Percentiles rank a stretch among this genome's conserved stretches.
These are phyloP conservation scores for Dermolepida albohirtum DNA, from an alignment of 2,888 invertebrate genomes.

Conservation along the genomic window DNA sequence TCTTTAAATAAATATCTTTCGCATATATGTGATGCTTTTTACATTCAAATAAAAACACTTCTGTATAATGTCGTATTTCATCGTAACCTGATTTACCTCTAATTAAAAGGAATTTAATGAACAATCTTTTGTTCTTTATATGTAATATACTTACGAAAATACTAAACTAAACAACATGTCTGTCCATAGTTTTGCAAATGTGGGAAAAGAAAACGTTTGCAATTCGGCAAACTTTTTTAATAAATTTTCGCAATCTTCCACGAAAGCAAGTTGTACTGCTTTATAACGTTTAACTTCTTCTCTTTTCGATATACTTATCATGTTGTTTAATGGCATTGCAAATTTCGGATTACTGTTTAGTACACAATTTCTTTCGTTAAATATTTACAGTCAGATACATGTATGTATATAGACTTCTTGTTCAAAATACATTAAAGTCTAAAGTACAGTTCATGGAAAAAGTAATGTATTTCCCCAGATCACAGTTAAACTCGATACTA, in stretches of 20 bases:
- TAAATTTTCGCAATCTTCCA: slow-evolving; percentile 31
- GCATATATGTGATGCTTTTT: slow-evolving; percentile 25
- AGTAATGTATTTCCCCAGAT: too few species aligned
- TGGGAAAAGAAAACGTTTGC: slow-evolving; percentile 1
- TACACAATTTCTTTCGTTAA: too few species aligned
- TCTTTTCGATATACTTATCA: background rate
- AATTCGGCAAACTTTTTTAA: slow-evolving; percentile 12
- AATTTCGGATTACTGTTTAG: too few species aligned
- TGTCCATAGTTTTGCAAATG: slow-evolving; percentile 28
- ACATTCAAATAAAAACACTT: slow-evolving; percentile 33
- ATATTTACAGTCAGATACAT: too few species aligned
- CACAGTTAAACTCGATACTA: too few species aligned
- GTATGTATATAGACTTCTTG: too few species aligned
- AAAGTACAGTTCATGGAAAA: too few species aligned
- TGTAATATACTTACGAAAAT: slow-evolving; percentile 20
- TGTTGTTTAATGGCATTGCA: too few species aligned
- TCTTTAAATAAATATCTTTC: slow-evolving; percentile 49
- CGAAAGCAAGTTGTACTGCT: slow-evolving; percentile 24
- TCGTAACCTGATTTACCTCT: slow-evolving; percentile 18
- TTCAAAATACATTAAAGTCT: too few species aligned
- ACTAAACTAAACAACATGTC: slow-evolving; percentile 31
- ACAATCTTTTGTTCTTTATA: background rate
- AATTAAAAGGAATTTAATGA: background rate
- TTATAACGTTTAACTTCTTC: slow-evolving; percentile 19
- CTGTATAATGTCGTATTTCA: slow-evolving; percentile 26